A percentile compares a stretch with the other conserved stretches of the same genome.
These are phyloP conservation scores for Eudyptes chrysolophus DNA, from an alignment of 2,113 vertebrate genomes.

Conservation along the genomic window DNA sequence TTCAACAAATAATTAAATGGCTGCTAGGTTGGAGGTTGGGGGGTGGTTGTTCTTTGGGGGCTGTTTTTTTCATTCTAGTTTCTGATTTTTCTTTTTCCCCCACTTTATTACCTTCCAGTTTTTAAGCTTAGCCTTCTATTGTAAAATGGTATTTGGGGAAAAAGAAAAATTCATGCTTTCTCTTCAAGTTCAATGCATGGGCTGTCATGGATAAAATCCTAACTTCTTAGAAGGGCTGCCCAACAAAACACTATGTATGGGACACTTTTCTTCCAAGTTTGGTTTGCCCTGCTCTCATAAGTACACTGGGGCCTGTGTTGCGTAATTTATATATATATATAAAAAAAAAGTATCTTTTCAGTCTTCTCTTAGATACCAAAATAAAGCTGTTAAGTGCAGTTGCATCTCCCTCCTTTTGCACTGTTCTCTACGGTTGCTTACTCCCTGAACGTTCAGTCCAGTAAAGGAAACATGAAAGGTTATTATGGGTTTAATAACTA, in stretches of 20 bases:
- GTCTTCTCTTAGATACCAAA: neutral
- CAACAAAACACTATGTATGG: neutral
- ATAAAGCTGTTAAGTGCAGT: neutral
- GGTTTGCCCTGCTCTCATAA: neutral
- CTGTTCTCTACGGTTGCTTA: neutral
- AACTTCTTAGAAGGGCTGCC: constrained; percentile 60
- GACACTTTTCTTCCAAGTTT: neutral
- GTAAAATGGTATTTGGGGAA: neutral
- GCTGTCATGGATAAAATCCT: constrained; percentile 55
- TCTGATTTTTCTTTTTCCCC: neutral
- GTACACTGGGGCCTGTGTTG: neutral
- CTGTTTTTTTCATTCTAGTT: neutral
- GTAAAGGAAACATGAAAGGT: neutral
- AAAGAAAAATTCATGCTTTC: neutral
- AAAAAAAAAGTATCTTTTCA: neutral
- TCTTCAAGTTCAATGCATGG: neutral
- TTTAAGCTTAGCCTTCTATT: neutral
- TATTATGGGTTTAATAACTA: neutral
- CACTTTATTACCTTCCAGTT: neutral
- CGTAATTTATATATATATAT: neutral
- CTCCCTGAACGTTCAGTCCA: neutral
- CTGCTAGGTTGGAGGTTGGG: neutral
- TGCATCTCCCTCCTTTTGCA: neutral
- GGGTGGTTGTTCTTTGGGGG: neutral
- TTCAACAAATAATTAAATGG: neutral